These are phyloP conservation scores for Acipenser transmontanus DNA, from an alignment of 2,797 vertebrate species.

Conservation along the genomic window DNA sequence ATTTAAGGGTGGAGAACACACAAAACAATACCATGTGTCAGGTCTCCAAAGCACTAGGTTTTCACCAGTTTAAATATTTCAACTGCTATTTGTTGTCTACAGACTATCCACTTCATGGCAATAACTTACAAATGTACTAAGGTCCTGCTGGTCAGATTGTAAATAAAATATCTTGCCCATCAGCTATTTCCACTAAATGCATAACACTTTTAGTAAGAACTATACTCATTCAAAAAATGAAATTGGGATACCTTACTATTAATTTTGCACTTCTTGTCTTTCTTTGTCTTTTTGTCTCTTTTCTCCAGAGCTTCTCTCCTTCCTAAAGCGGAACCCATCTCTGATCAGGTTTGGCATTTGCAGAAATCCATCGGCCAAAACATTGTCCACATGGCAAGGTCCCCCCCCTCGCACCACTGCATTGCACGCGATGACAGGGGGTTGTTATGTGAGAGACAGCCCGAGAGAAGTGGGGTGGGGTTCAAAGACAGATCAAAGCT, in stretches of 20 bases:
- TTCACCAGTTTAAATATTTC: too few species aligned
- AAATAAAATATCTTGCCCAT: too few species aligned
- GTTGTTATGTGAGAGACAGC: too few species aligned
- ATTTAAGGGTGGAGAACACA: too few species aligned
- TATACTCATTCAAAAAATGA: conserved; percentile 6
- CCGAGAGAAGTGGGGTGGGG: background rate
- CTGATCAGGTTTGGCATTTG: conserved; percentile 4
- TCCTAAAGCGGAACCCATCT: conserved; percentile 23
- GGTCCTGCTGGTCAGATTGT: too few species aligned
- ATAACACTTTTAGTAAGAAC: too few species aligned
- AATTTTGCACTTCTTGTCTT: conserved; percentile 59
- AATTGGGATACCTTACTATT: conserved; percentile 69
- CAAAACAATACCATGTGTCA: too few species aligned
- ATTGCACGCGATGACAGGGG: conserved; percentile 5
- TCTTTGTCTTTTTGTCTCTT: conserved; percentile 44
- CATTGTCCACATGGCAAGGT: conserved; percentile 15
- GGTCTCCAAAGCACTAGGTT: too few species aligned
- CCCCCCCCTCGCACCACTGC: background rate
- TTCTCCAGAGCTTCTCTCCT: conserved; percentile 43
- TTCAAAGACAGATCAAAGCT: background rate
- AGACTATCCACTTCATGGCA: too few species aligned
- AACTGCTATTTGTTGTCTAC: too few species aligned
- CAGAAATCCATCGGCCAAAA: conserved; percentile 15
- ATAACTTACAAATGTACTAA: too few species aligned
- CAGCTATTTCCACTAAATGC: too few species aligned